A percentile compares a stretch with the other conserved stretches of the same genome.
These are phyloP conservation scores for Ivindomyrus marchei DNA, from an alignment of 2,113 vertebrate species.

Conservation along the genomic window DNA sequence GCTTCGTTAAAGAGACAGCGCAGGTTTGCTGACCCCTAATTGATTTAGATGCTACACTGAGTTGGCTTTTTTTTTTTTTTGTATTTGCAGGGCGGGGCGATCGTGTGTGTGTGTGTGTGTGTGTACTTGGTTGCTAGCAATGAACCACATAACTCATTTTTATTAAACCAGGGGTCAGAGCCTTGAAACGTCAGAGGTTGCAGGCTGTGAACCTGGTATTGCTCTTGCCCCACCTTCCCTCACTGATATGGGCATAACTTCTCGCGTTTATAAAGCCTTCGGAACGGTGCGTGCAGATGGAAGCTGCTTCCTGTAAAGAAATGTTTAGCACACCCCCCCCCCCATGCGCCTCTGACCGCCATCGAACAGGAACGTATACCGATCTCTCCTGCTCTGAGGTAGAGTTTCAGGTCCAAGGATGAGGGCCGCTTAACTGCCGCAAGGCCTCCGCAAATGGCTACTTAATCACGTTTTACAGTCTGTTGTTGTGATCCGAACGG, in stretches of 20 bases:
- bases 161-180: constrained; percentile 20
- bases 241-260: constrained; percentile 27
- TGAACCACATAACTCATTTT: constrained; percentile 30
- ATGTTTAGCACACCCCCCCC: constrained; percentile 39
- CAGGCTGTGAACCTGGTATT: background rate
- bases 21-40: constrained; percentile 50
- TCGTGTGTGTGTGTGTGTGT: background rate
- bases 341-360: constrained; percentile 36
- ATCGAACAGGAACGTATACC: constrained; percentile 54
- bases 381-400: constrained; percentile 53
- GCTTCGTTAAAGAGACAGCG: constrained; percentile 59
- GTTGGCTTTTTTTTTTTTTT: constrained; percentile 21
- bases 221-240: background rate
- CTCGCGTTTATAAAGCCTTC: constrained; percentile 36
- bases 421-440: constrained; percentile 52
- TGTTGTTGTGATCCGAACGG: constrained; percentile 62
- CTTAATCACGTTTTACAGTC: constrained; percentile 65
- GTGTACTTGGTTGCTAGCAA: background rate
- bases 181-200: background rate
- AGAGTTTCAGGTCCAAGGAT: constrained; percentile 56
- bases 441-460: constrained; percentile 58
- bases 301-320: constrained; percentile 55
- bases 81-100: constrained; percentile 10
- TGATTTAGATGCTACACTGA: constrained; percentile 42
- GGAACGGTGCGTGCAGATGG: constrained; percentile 24